Base-by-base conservation (phyloP, 2,797 vertebrate genomes). In the Eptatretus atami region DNA sequence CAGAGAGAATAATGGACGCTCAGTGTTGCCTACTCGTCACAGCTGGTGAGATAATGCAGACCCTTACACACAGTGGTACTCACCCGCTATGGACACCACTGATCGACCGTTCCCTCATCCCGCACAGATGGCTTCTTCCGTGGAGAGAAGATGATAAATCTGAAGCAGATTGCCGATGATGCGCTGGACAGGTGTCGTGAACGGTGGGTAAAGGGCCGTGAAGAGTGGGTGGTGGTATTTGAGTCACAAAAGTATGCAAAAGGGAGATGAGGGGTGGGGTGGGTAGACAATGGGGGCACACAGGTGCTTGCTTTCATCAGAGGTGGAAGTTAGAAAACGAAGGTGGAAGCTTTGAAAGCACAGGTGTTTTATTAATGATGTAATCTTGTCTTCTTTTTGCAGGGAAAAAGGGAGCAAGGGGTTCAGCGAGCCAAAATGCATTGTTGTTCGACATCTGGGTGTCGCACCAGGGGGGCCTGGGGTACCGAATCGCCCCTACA, bases 91-190 rank as follows among this genome's bases (percentile, higher is more conserved):
- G 57, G 15, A 12, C 19, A 60, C 19, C 19, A 19, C 55, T 60
- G 14, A 13, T 60, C 55, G 14, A n/a, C 57, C 57, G 10, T 25
- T 25, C 57, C 57, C 11, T 63, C 9, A 3, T 52, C 0, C 67
- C 69, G 68, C 67, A 64, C 75, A 96, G 90, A 98, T 73, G 90
- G 82, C 54, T 98, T 96, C 77, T 94, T 81, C 72, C 77, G 90
- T 72, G 90, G 90, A 64, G 86, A 96, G 74, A 96, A 98, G 65
- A 78, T 92, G 72, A 80, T 98, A 74, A 86, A 77, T 75, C 72
- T 96, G 74, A 98, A 98, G 76, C 73, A 81, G 67, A 79, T 95
- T 70, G 83, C 82, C 69, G 86, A 92, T 1, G 87, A 90, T 53
- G 86, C 92, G 2, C 70, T 95, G 65, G 75, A 76, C 74, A 94